Evolutionary conservation across 2,888 invertebrate species (phyloP).

Genomic region (Stictocephala bisonia): DNA sequence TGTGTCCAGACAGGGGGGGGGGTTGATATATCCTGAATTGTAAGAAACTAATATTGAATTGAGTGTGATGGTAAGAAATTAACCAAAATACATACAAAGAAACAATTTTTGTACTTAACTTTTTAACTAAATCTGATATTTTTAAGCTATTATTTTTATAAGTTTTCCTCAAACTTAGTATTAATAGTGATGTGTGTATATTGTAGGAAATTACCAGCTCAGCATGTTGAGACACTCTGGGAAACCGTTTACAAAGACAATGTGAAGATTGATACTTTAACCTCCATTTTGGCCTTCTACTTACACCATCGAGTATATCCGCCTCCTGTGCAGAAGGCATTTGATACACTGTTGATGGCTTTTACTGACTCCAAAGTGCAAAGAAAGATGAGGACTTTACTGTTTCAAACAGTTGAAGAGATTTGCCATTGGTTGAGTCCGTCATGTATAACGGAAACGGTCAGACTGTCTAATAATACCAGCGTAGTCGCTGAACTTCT

Average conservation of each 20-base stretch:
- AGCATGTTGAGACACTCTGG: constrained; percentile 45
- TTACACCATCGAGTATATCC: constrained; percentile 44
- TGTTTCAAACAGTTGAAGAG: constrained; percentile 44
- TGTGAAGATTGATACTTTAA: constrained; percentile 35
- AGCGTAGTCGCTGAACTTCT: constrained; percentile 41
- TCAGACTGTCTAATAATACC: constrained; percentile 21
- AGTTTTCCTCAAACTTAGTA: too few species aligned
- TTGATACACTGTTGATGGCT: constrained; percentile 43
- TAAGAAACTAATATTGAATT: too few species aligned
- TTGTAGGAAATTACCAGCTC: constrained; percentile 44
- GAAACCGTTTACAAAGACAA: constrained; percentile 40
- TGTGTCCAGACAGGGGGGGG: too few species aligned
- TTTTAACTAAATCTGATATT: too few species aligned
- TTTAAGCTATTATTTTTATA: too few species aligned
- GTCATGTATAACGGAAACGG: constrained; percentile 28
- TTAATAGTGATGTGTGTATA: too few species aligned
- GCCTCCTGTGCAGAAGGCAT: constrained; percentile 45
- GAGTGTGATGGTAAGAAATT: too few species aligned
- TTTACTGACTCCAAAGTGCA: constrained; percentile 28
- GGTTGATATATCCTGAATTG: too few species aligned
- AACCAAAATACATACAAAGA: too few species aligned
- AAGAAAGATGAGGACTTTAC: constrained; percentile 38
- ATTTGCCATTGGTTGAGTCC: constrained; percentile 46
- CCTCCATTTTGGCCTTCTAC: constrained; percentile 43
- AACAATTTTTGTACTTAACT: too few species aligned